phyloP scores from a whole-genome alignment of 2,797 vertebrate genomes.

The Orientallactaga sibirica region DNA sequence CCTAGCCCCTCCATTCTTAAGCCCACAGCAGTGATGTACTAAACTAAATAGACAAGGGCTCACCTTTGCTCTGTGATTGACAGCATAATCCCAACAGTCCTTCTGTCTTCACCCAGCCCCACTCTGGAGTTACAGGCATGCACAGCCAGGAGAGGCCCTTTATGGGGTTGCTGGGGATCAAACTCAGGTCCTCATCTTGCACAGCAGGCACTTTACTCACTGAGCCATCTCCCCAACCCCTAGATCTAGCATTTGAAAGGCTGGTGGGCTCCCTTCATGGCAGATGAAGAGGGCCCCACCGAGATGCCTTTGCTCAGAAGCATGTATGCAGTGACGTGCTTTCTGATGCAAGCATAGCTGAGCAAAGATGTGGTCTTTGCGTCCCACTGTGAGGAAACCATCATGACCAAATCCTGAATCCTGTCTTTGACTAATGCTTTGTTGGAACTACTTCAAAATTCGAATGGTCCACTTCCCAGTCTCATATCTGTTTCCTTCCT shows the following conservation, averaged over 20 bases:
- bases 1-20: not conserved
- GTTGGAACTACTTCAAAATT: not conserved
- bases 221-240: too few species aligned
- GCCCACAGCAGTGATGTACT: not conserved
- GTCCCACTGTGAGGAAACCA: not conserved
- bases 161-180: too few species aligned
- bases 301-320: not conserved
- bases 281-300: fast-evolving
- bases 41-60: constrained; percentile 34
- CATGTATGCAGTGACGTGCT: not conserved
- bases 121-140: not conserved
- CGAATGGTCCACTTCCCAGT: not conserved
- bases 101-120: too few species aligned
- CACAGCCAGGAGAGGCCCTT: too few species aligned
- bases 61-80: not conserved
- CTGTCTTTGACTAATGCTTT: not conserved
- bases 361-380: not conserved
- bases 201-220: too few species aligned
- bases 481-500: not conserved
- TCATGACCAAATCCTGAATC: not conserved
- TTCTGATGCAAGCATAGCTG: not conserved
- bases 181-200: too few species aligned
- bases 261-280: not conserved
- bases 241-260: not conserved
- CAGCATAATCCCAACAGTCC: too few species aligned